These are phyloP conservation scores for Chromoteleia sp. DNA, from an alignment of 2,888 invertebrate genomes.

Conservation along the genomic window DNA sequence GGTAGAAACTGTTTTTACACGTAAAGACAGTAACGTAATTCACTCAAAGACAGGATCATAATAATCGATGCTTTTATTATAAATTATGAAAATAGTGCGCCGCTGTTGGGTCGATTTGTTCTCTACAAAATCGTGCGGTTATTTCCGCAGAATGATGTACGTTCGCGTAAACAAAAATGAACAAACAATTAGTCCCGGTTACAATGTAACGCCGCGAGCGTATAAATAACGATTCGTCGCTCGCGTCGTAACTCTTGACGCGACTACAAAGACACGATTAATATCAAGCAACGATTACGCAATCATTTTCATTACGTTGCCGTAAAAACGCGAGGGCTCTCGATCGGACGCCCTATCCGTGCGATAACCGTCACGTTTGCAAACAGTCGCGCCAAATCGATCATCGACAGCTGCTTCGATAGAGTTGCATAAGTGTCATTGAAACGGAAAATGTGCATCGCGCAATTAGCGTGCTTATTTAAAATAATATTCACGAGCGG, in stretches of 20 bases:
- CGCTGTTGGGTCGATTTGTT: too few species aligned
- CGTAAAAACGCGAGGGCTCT: slow-evolving; percentile 32
- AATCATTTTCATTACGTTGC: slow-evolving; percentile 12
- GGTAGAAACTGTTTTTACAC: too few species aligned
- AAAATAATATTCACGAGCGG: slow-evolving; percentile 34
- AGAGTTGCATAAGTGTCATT: slow-evolving; percentile 68
- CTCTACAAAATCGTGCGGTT: too few species aligned
- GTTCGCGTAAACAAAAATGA: slow-evolving; percentile 33
- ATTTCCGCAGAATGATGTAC: too few species aligned
- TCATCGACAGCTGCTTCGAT: slow-evolving; percentile 67
- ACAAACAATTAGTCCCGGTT: slow-evolving; percentile 24
- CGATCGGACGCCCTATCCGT: not conserved
- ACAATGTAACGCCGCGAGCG: slow-evolving; percentile 21
- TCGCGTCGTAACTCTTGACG: slow-evolving; percentile 18
- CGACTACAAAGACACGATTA: slow-evolving; percentile 37
- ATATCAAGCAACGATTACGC: slow-evolving; percentile 39
- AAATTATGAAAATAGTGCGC: too few species aligned
- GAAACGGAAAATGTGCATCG: slow-evolving; percentile 44
- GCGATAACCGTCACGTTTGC: slow-evolving; percentile 42
- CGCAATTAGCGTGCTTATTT: slow-evolving; percentile 52
- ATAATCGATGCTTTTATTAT: too few species aligned
- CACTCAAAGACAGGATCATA: too few species aligned
- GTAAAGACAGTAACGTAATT: too few species aligned
- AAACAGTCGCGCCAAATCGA: slow-evolving; percentile 52
- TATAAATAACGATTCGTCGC: slow-evolving; percentile 33